Evolutionary conservation across 2,888 invertebrate genomes (phyloP).

Genomic region (Trileptium ribeirensis): DNA sequence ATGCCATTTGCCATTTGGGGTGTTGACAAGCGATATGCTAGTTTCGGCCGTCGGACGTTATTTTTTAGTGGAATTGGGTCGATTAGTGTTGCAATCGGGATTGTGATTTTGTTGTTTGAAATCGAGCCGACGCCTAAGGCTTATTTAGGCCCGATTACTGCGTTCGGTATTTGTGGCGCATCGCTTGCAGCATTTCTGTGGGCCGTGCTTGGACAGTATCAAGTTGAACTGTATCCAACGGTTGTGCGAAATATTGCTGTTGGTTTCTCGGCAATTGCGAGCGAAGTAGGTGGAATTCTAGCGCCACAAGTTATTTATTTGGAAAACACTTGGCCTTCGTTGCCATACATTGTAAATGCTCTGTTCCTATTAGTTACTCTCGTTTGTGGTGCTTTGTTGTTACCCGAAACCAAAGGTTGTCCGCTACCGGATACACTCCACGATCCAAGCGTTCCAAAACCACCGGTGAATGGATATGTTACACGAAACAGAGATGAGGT

Average conservation of each 20-base stretch:
- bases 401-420: slow-evolving; percentile 34
- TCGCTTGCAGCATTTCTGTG: slow-evolving; percentile 36
- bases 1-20: slow-evolving; percentile 37
- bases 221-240: slow-evolving; percentile 40
- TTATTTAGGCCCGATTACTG: slow-evolving; percentile 21
- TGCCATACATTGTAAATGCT: slow-evolving; percentile 26
- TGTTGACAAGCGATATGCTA: slow-evolving; percentile 29
- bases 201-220: slow-evolving; percentile 40
- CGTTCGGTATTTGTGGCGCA: slow-evolving; percentile 32
- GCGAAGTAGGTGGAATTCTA: slow-evolving; percentile 27
- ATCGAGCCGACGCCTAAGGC: not conserved
- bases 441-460: not conserved
- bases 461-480: not conserved
- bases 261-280: slow-evolving; percentile 27
- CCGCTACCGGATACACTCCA: slow-evolving; percentile 13
- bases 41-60: slow-evolving; percentile 36
- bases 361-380: not conserved
- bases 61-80: slow-evolving; percentile 24
- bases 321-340: slow-evolving; percentile 26
- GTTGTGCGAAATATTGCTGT: slow-evolving; percentile 35
- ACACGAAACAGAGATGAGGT: not conserved
- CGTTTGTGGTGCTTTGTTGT: slow-evolving; percentile 29
- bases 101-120: not conserved
- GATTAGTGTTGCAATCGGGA: not conserved
- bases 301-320: slow-evolving; percentile 37